These are phyloP conservation scores for Aspiorhynchus laticeps DNA, from an alignment of 2,113 vertebrate species.

Conservation along the genomic window DNA sequence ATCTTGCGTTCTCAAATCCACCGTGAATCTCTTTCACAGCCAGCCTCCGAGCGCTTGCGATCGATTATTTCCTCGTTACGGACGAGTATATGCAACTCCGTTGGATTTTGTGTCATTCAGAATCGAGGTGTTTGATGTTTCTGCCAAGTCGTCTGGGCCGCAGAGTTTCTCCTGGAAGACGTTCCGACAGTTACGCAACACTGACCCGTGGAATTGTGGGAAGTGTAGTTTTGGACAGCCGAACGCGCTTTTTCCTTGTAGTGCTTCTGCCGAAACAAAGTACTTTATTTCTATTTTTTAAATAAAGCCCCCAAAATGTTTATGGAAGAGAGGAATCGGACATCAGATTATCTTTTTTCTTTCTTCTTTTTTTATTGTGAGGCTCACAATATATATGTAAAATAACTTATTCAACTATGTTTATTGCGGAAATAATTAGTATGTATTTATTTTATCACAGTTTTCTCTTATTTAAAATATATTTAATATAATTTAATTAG, in stretches of 20 bases:
- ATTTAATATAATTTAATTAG: not conserved
- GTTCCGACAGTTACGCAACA: conserved; percentile 68
- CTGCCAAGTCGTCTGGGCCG: conserved; percentile 54
- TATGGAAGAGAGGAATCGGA: not conserved
- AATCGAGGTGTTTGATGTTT: conserved; percentile 45
- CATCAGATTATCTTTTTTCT: not conserved
- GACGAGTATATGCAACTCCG: conserved; percentile 39
- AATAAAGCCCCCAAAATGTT: not conserved
- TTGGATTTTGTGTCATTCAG: conserved; percentile 44
- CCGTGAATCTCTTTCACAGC: conserved; percentile 48
- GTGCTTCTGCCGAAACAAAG: not conserved
- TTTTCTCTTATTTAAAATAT: not conserved
- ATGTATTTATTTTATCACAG: not conserved
- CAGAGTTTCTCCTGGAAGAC: conserved; percentile 65
- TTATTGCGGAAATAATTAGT: not conserved
- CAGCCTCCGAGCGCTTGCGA: conserved; percentile 9
- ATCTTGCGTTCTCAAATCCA: conserved; percentile 57
- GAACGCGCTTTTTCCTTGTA: not conserved
- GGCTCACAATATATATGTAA: not conserved
- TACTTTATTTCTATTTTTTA: not conserved
- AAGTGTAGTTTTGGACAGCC: conserved; percentile 49
- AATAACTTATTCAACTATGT: not conserved
- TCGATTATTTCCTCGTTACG: conserved; percentile 15
- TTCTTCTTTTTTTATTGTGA: not conserved
- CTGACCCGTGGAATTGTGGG: conserved; percentile 56